phyloP scores from a whole-genome alignment of 1,140 invertebrate genomes.

The Atta cephalotes region DNA sequence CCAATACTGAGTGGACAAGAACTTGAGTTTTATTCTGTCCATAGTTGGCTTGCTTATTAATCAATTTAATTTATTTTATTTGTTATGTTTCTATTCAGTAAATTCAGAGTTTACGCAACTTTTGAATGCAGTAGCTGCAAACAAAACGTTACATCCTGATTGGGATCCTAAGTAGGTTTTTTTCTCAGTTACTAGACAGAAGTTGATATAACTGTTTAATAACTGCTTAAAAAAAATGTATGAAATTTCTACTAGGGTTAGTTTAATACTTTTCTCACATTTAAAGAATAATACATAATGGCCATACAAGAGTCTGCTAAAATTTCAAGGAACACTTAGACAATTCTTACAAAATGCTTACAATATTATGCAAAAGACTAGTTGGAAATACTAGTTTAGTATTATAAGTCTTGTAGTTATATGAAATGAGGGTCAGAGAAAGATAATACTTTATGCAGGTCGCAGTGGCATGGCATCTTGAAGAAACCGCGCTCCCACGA shows the following conservation, averaged over 20 bases:
- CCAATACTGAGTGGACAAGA: too few species aligned
- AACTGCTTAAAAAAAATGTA: too few species aligned
- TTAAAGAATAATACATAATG: background rate
- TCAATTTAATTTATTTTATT: too few species aligned
- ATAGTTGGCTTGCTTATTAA: too few species aligned
- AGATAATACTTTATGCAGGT: slow-evolving; percentile 40
- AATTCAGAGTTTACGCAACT: too few species aligned
- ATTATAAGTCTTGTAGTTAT: slow-evolving; percentile 28
- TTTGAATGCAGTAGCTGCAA: too few species aligned
- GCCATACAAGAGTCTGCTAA: background rate
- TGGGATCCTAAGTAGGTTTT: too few species aligned
- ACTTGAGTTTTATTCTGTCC: too few species aligned
- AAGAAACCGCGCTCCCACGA: slow-evolving; percentile 59
- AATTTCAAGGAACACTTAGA: background rate
- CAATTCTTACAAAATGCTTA: background rate
- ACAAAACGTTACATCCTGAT: too few species aligned
- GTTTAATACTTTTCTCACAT: background rate
- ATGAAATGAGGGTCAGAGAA: slow-evolving; percentile 30
- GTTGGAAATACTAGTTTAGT: background rate
- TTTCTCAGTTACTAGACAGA: too few species aligned
- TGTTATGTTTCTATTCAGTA: too few species aligned
- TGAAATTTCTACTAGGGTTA: background rate
- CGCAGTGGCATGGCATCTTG: slow-evolving; percentile 40
- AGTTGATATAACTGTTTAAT: too few species aligned
- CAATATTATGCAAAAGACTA: background rate